Percentiles rank a stretch among this genome's conserved stretches.
phyloP scores from a whole-genome alignment of 2,113 vertebrate genomes.

The Scytalopus superciliaris region DNA sequence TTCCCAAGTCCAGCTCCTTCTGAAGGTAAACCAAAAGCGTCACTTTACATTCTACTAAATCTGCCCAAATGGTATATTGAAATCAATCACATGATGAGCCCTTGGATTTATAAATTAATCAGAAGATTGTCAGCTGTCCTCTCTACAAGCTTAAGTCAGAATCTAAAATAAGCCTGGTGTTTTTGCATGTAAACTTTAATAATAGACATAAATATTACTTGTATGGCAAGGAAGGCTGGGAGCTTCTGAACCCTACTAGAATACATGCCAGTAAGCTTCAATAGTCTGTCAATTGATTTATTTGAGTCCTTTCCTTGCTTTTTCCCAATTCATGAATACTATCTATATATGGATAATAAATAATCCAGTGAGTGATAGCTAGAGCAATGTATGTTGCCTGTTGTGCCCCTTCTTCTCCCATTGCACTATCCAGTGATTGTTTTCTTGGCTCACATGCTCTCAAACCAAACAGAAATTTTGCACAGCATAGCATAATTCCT shows the following conservation, averaged over 20 bases:
- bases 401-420: neutral
- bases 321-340: conserved; percentile 43
- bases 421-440: neutral
- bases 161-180: neutral
- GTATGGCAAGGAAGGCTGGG: neutral
- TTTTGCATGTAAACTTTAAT: conserved; percentile 4
- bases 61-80: neutral
- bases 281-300: conserved; percentile 39
- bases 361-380: conserved; percentile 7
- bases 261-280: neutral
- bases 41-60: neutral
- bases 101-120: neutral
- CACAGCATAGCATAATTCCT: conserved; percentile 49
- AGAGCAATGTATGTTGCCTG: neutral
- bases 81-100: neutral
- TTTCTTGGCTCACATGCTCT: conserved; percentile 23
- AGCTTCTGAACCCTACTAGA: neutral
- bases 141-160: neutral
- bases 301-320: conserved; percentile 26
- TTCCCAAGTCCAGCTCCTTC: neutral
- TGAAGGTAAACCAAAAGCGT: neutral
- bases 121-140: neutral
- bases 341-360: conserved; percentile 36
- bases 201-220: neutral
- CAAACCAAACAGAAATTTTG: conserved; percentile 54